These are phyloP conservation scores for Apomyelois bistriatella DNA, from an alignment of 2,888 invertebrate species.

Conservation along the genomic window DNA sequence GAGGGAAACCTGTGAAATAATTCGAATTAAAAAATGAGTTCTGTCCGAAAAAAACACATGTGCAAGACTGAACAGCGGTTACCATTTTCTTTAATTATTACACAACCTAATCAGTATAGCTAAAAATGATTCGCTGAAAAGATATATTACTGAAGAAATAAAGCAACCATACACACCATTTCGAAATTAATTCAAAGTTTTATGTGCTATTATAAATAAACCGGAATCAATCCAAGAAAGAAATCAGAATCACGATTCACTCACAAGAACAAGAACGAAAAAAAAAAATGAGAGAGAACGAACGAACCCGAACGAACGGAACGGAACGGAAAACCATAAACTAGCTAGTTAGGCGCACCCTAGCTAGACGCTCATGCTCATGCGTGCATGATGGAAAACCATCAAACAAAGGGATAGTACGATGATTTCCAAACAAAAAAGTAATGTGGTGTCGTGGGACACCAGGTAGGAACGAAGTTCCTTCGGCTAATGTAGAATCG, in stretches of 20 bases:
- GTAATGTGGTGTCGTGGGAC: no score
- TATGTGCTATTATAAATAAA: not conserved
- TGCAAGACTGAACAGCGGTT: conserved; percentile 46
- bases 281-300: no score
- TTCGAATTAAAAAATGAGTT: conserved; percentile 22
- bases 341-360: no score
- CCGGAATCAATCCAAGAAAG: not conserved
- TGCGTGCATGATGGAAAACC: no score
- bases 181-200: not conserved
- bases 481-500: no score
- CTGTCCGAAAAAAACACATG: conserved; percentile 39
- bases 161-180: not conserved
- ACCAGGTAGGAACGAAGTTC: no score
- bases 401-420: no score
- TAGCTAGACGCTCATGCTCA: no score
- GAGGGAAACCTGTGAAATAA: conserved; percentile 84
- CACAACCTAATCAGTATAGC: not conserved
- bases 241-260: not conserved
- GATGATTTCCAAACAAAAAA: no score
- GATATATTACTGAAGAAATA: not conserved
- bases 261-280: not conserved
- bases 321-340: no score
- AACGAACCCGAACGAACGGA: no score
- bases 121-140: not conserved
- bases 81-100: conserved; percentile 19